Conservation (phyloP, 2,113 vertebrate genomes). For the Chaetodon auriga region DNA sequence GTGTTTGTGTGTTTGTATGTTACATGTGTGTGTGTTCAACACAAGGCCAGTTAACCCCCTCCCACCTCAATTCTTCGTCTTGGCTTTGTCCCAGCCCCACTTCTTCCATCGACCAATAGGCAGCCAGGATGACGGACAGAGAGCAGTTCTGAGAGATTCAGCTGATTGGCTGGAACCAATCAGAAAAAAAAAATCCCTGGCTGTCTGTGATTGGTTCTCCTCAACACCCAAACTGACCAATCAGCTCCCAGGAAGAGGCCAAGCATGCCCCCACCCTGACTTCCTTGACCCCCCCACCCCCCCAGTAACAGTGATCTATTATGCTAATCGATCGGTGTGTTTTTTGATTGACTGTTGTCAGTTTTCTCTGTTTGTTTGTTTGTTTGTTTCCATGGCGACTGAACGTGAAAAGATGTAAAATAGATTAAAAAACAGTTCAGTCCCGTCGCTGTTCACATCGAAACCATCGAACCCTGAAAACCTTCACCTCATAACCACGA, state of each 20-base stretch:
- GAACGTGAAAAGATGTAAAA: slow-evolving; percentile 73
- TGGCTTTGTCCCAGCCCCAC: slow-evolving; percentile 30
- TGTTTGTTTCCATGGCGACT: slow-evolving; percentile 70
- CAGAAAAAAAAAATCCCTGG: slow-evolving; percentile 57
- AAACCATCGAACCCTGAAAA: slow-evolving; percentile 52
- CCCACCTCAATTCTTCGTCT: slow-evolving; percentile 56
- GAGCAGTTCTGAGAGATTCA: slow-evolving; percentile 51
- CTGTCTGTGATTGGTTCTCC: slow-evolving; percentile 71
- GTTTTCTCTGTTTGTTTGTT: slow-evolving; percentile 72
- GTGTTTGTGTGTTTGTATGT: slow-evolving; percentile 49
- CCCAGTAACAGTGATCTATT: slow-evolving; percentile 77
- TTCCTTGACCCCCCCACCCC: neutral
- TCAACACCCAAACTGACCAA: slow-evolving; percentile 49
- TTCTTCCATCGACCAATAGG: slow-evolving; percentile 60
- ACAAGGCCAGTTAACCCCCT: slow-evolving; percentile 75
- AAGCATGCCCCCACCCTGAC: slow-evolving; percentile 70
- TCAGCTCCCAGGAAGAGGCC: slow-evolving; percentile 69
- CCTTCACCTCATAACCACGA: slow-evolving; percentile 58
- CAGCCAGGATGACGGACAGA: slow-evolving; percentile 45
- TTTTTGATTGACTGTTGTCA: slow-evolving; percentile 79
- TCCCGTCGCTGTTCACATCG: slow-evolving; percentile 57
- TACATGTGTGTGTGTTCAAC: slow-evolving; percentile 50
- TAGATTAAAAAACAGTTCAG: slow-evolving; percentile 61
- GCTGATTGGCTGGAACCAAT: slow-evolving; percentile 84
- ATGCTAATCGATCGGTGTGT: slow-evolving; percentile 80